Base-by-base conservation (phyloP, 1,140 invertebrate genomes). In the Drosophila bocki region DNA sequence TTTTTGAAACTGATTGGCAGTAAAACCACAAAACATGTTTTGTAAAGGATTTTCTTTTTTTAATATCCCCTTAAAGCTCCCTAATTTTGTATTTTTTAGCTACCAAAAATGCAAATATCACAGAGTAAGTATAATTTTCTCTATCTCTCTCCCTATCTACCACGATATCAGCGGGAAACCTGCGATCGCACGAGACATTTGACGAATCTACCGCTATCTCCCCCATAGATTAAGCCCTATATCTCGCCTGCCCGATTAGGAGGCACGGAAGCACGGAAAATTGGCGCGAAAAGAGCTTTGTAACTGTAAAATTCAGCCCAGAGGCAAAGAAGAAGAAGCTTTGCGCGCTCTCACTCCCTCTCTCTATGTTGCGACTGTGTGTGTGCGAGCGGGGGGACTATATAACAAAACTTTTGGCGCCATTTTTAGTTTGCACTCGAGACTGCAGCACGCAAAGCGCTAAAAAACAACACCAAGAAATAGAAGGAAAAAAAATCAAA, bases 351-450 rank as follows among this genome's bases (percentile, higher is more conserved):
- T 37, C 51, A 17, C 48, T 57, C 65, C 47, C 45, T 44, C 26
- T 32, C 63, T 47, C 19, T 54, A 26, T 13, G 35, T 58, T 61
- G 61, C 50, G 22, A 26, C 35, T 75, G 45, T 48, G 12, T 47
- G 58, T 77, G 57, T 78, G 60, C 59, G 62, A 65, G 58, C 62
- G 63, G 54, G 45, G 71, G 72, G 17, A 35, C 51, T 41, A 61
- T 62, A 58, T 70, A 54, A 62, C 64, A 90, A 78, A 79, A 90
- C 58, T 88, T 84, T 88, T 88, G 85, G 84, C 84, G 84, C 85
- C 84, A 88, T 88, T 90, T 87, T 90, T 81, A 88, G 84, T 88
- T 81, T 75, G 69, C 70, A 64, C 71, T 90, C 78, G 81, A 81
- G 84, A 85, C 58, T 79, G 78, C 84, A 83, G 64, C 85, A 75